A percentile compares a stretch with the other conserved stretches of the same genome.
Evolutionary conservation across 2,888 invertebrate species (phyloP).

Genomic region (Drosophila atripex): DNA sequence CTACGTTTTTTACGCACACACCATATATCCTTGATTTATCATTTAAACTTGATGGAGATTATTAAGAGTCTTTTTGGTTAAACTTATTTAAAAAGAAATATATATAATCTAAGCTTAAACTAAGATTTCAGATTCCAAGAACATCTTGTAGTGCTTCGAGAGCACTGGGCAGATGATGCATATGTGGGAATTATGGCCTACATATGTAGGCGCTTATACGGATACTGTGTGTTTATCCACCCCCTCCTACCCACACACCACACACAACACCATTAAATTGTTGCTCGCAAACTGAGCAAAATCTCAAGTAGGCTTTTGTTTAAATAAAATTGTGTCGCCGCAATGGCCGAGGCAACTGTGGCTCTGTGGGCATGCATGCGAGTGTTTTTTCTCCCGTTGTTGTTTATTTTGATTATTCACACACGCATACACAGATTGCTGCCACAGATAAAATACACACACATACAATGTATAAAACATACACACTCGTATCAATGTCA

Average conservation of each 20-base stretch:
- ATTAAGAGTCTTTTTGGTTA: background rate
- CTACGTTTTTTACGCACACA: background rate
- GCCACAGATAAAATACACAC: slow-evolving; percentile 11
- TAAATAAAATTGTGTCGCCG: slow-evolving; percentile 71
- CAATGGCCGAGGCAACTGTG: slow-evolving; percentile 63
- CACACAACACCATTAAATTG: slow-evolving; percentile 51
- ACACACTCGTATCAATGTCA: slow-evolving; percentile 48
- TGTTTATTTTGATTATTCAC: slow-evolving; percentile 69
- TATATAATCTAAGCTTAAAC: background rate
- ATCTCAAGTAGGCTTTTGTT: slow-evolving; percentile 75
- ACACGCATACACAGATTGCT: slow-evolving; percentile 24
- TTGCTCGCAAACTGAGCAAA: slow-evolving; percentile 60
- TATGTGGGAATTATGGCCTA: slow-evolving; percentile 18
- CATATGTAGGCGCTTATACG: background rate
- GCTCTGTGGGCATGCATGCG: background rate
- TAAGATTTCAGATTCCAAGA: background rate
- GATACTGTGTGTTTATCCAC: slow-evolving; percentile 5
- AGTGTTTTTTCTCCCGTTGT: slow-evolving; percentile 11
- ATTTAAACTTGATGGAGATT: background rate
- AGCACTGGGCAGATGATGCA: slow-evolving; percentile 7
- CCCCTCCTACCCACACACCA: slow-evolving; percentile 1
- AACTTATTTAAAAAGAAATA: background rate
- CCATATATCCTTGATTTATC: background rate
- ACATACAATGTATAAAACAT: background rate
- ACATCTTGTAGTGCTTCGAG: background rate